A percentile compares a stretch with the other conserved stretches of the same genome.
Evolutionary conservation across 2,113 vertebrate species (phyloP).

Genomic region (Ailuropoda melanoleuca): DNA sequence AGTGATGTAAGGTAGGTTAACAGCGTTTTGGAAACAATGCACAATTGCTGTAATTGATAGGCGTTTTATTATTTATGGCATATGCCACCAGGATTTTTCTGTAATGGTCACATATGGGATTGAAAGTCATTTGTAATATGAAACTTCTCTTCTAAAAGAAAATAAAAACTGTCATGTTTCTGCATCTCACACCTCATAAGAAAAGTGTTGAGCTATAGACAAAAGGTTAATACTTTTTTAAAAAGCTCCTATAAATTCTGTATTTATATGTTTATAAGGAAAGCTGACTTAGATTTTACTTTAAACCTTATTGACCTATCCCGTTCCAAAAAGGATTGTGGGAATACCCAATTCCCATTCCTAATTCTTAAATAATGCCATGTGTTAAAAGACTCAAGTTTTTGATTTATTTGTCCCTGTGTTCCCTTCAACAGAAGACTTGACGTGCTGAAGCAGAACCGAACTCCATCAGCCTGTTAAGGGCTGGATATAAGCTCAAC

Average conservation of each 20-base stretch:
- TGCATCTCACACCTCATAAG: slow-evolving; percentile 46
- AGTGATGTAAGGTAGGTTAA: slow-evolving; percentile 53
- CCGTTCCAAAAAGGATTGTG: background rate
- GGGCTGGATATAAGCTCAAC: background rate
- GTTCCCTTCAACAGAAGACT: background rate
- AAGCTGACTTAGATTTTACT: slow-evolving; percentile 52
- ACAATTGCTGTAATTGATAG: slow-evolving; percentile 44
- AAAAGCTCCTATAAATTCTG: slow-evolving; percentile 39
- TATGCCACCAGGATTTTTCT: slow-evolving; percentile 36
- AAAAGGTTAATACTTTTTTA: background rate
- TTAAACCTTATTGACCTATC: slow-evolving; percentile 42
- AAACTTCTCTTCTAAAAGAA: slow-evolving; percentile 60
- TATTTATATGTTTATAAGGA: slow-evolving; percentile 40
- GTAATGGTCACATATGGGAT: slow-evolving; percentile 37
- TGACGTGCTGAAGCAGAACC: background rate
- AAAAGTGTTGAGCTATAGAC: slow-evolving; percentile 15
- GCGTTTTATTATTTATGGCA: slow-evolving; percentile 41
- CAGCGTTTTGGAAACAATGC: slow-evolving; percentile 56
- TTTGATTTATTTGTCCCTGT: slow-evolving; percentile 3
- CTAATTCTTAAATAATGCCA: slow-evolving; percentile 38
- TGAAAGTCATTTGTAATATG: slow-evolving; percentile 67
- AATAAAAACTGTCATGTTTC: slow-evolving; percentile 54
- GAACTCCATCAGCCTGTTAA: background rate
- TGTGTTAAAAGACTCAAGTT: background rate
- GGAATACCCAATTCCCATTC: background rate